Conservation (phyloP, 2,888 invertebrate species). For the Exocentrus adspersus region DNA sequence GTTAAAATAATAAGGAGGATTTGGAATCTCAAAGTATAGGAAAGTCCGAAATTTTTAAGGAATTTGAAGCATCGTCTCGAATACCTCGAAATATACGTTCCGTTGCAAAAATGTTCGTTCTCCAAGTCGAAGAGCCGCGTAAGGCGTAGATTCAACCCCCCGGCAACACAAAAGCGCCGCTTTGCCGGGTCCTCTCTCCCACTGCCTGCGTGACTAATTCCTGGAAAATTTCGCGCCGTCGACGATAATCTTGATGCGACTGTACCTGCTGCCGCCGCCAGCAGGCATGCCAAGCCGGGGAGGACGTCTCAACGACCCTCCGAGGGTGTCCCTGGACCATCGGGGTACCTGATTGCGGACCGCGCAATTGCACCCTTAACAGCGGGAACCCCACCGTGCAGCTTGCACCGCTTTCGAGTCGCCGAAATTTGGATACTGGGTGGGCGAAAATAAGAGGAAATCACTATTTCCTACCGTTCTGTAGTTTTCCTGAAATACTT, state of each 20-base stretch:
- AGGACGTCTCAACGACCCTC: slow-evolving; percentile 32
- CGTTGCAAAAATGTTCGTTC: too few species aligned
- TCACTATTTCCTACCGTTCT: too few species aligned
- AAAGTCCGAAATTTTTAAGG: too few species aligned
- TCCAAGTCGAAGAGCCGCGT: too few species aligned
- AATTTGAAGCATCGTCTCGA: too few species aligned
- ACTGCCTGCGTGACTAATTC: slow-evolving; percentile 46
- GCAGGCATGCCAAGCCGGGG: not conserved
- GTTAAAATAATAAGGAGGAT: too few species aligned
- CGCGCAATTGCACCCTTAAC: slow-evolving; percentile 38
- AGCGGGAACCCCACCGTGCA: slow-evolving; percentile 30
- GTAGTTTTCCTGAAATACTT: too few species aligned
- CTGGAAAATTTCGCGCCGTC: slow-evolving; percentile 50
- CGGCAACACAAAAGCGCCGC: too few species aligned
- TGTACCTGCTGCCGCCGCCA: slow-evolving; percentile 36
- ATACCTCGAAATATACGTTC: too few species aligned
- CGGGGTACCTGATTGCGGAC: slow-evolving; percentile 31
- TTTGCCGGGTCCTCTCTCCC: not conserved
- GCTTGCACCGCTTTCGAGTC: slow-evolving; percentile 3
- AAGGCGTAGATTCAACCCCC: too few species aligned
- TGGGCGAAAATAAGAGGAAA: not conserved
- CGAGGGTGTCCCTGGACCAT: slow-evolving; percentile 26
- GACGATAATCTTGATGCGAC: slow-evolving; percentile 45
- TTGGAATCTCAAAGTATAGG: too few species aligned
- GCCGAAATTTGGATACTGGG: not conserved